Evolutionary conservation across 64 coral and sea anemone genomes (phyloP).

Genomic region (Stylophora pistillata): DNA sequence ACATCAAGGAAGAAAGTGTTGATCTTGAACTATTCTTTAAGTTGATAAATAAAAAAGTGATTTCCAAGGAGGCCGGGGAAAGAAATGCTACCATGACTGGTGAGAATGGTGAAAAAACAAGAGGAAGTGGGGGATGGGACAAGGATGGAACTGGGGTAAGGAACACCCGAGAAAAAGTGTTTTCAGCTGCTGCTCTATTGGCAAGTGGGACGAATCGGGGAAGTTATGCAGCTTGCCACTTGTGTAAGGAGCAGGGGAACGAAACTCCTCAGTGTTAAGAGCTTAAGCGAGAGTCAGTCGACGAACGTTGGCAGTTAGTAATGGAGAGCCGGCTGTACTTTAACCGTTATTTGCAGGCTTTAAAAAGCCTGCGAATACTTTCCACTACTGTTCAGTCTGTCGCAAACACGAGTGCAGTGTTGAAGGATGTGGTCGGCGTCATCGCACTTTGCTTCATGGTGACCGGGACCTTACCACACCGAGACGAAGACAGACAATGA

Average conservation of each 20-base stretch:
- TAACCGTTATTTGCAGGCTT: slow-evolving; percentile 49
- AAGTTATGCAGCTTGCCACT: not conserved
- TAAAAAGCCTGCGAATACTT: slow-evolving; percentile 33
- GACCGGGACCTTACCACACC: slow-evolving; percentile 20
- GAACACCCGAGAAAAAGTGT: not conserved
- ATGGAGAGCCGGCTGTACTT: slow-evolving; percentile 8
- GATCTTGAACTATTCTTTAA: slow-evolving; percentile 58
- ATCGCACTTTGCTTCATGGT: slow-evolving; percentile 36
- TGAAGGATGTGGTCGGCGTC: slow-evolving; percentile 31
- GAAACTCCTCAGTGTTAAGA: not conserved
- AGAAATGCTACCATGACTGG: no score
- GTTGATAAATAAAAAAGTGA: slow-evolving; percentile 39
- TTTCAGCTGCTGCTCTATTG: not conserved
- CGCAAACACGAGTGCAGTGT: slow-evolving; percentile 31
- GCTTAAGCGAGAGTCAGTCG: slow-evolving; percentile 3
- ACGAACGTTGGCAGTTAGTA: slow-evolving; percentile 16
- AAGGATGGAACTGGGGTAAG: no score
- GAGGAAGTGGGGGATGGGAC: no score
- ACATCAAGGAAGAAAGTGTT: slow-evolving; percentile 10
- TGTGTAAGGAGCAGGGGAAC: not conserved
- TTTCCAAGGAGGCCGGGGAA: no score
- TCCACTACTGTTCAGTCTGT: slow-evolving; percentile 42
- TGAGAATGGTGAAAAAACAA: no score
- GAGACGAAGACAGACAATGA: no score
- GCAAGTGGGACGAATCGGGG: not conserved